These are phyloP conservation scores for Trachythela sp. DNA, from an alignment of 64 coral and sea anemone genomes.

Conservation along the genomic window DNA sequence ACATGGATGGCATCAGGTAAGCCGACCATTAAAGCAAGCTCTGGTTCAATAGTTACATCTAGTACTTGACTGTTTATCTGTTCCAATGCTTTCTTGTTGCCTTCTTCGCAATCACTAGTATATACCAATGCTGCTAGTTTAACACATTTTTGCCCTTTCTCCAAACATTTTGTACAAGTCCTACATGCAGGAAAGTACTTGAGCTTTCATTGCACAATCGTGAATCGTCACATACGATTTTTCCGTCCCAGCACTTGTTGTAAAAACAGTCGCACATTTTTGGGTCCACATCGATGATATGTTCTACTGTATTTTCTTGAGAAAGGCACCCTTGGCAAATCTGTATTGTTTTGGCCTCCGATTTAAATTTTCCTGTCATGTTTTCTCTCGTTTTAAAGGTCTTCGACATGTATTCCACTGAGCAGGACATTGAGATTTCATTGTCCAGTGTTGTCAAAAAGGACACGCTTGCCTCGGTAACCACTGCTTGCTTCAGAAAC, in stretches of 20 bases:
- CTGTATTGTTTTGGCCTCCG: conserved; percentile 40
- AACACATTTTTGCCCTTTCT: conserved; percentile 42
- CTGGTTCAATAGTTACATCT: conserved; percentile 49
- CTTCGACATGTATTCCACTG: conserved; percentile 47
- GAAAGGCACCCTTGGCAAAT: conserved; percentile 56
- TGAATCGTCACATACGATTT: conserved; percentile 41
- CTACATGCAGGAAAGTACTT: conserved; percentile 60
- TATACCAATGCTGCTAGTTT: conserved; percentile 52
- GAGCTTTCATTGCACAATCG: conserved; percentile 34
- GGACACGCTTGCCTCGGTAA: conserved; percentile 54
- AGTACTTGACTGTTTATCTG: conserved; percentile 36
- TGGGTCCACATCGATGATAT: conserved; percentile 34
- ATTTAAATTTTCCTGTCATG: conserved; percentile 50
- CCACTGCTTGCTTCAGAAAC: conserved; percentile 37
- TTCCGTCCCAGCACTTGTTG: conserved; percentile 37
- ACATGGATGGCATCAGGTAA: conserved; percentile 54
- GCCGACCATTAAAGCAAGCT: conserved; percentile 54
- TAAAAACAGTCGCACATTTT: conserved; percentile 54
- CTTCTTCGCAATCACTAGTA: conserved; percentile 59
- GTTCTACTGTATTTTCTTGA: conserved; percentile 44
- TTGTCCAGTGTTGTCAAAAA: conserved; percentile 58
- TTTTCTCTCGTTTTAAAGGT: conserved; percentile 37
- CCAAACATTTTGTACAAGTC: conserved; percentile 42
- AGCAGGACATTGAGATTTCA: conserved; percentile 42
- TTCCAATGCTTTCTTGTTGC: conserved; percentile 57